phyloP scores from a whole-genome alignment of 1,140 invertebrate species.

The Drosophila tani region DNA sequence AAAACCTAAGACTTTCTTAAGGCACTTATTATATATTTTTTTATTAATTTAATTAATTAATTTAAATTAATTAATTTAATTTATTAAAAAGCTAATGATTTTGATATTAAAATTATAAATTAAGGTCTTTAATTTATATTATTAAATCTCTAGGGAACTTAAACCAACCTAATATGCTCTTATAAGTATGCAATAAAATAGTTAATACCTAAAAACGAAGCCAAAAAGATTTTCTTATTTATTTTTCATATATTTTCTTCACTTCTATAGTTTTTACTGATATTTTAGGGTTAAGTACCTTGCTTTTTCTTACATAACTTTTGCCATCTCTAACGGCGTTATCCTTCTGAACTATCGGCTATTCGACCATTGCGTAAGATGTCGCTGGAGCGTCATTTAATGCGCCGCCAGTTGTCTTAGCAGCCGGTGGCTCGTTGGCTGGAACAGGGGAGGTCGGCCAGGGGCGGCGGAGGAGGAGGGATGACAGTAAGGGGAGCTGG shows the following conservation, averaged over 20 bases:
- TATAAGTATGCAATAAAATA: background rate
- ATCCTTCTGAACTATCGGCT: conserved; percentile 25
- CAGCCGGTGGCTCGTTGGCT: conserved; percentile 25
- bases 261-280: no score
- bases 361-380: conserved; percentile 77
- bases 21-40: no score
- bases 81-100: no score
- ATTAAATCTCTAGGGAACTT: no score
- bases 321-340: conserved; percentile 10
- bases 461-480: background rate
- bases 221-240: background rate
- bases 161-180: background rate
- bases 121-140: no score
- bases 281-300: background rate
- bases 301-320: background rate
- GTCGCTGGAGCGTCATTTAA: conserved; percentile 83
- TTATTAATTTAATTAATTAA: no score
- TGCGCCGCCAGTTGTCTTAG: conserved; percentile 81
- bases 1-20: no score
- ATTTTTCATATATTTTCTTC: background rate
- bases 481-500: conserved; percentile 18
- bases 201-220: no score
- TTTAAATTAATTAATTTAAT: no score
- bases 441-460: background rate
- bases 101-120: no score